Evolutionary conservation across 2,113 vertebrate genomes (phyloP), one percentile per base, ranked within the genome.

Genomic region (Sebastes schlegelii): DNA sequence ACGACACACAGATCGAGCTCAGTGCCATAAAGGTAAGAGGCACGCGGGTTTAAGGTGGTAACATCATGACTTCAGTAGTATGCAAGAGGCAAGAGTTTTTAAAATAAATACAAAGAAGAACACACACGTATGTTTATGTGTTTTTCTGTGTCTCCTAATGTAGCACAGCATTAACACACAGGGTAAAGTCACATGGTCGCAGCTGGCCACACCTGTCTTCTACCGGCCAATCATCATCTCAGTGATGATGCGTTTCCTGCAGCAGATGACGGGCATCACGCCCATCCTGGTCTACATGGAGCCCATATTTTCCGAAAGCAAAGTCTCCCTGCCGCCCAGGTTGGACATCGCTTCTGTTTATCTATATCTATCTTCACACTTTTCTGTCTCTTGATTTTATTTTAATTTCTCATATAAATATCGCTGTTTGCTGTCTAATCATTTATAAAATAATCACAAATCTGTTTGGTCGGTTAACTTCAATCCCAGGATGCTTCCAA

Each of bases 191-290:
- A 94, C 96, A 0, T 96, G 94, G 91, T 88, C 94, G 0, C 96
- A 99, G 87, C 93, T 96, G 79, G 92, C 61, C 67, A 95, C 90
- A 1, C 96, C 97, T 0, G 88, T 92, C 64, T 91, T 95, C 83
- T 97, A 96, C 94, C 95, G 95, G 34, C 98, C 98, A 21, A 94
- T 98, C 60, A 4, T 93, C 26, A 99, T 98, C 0, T 94, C 98
- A 0, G 83, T 97, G 65, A 82, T 82, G 61, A 99, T 99, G 98
- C 95, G 98, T 74, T 96, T 98, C 86, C 95, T 99, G 82, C 98
- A 99, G 91, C 98, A 99, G 93, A 95, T 99, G 92, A 97, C 97
- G 0, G 98, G 98, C 1, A 95, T 99, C 90, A 99, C 97, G 0
- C 97, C 97, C 2, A 85, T 98, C 77, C 95, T 99, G 0, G 95